Conservation (phyloP, 2,113 vertebrate species). For the Protobothrops mucrosquamatus region DNA sequence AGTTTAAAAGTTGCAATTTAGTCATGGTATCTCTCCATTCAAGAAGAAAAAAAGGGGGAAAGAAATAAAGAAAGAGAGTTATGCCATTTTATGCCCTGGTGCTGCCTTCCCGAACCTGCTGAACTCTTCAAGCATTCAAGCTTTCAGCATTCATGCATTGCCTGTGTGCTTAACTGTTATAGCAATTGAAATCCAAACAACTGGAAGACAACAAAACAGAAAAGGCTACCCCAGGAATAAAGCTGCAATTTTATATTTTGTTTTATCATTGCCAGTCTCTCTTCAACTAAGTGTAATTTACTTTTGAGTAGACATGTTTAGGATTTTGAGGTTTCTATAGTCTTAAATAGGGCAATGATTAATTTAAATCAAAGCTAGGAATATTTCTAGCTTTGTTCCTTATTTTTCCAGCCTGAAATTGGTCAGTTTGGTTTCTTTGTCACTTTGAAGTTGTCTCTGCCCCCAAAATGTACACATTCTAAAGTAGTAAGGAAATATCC, state of each 20-base stretch:
- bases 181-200: background rate
- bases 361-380: background rate
- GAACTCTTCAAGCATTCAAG: background rate
- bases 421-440: background rate
- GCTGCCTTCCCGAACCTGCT: background rate
- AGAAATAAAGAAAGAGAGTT: background rate
- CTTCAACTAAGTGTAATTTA: background rate
- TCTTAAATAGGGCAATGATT: background rate
- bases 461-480: background rate
- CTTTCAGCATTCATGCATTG: background rate
- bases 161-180: background rate
- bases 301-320: background rate
- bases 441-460: background rate
- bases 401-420: background rate
- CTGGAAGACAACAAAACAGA: background rate
- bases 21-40: background rate
- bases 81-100: background rate
- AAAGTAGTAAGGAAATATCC: background rate
- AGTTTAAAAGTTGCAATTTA: background rate
- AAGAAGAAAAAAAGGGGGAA: background rate
- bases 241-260: background rate
- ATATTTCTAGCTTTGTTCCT: background rate
- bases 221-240: background rate
- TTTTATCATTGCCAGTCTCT: background rate
- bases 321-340: background rate